A percentile compares a stretch with the other conserved stretches of the same genome.
Evolutionary conservation across 1,140 invertebrate genomes (phyloP).

Genomic region (Dysdera silvatica): DNA sequence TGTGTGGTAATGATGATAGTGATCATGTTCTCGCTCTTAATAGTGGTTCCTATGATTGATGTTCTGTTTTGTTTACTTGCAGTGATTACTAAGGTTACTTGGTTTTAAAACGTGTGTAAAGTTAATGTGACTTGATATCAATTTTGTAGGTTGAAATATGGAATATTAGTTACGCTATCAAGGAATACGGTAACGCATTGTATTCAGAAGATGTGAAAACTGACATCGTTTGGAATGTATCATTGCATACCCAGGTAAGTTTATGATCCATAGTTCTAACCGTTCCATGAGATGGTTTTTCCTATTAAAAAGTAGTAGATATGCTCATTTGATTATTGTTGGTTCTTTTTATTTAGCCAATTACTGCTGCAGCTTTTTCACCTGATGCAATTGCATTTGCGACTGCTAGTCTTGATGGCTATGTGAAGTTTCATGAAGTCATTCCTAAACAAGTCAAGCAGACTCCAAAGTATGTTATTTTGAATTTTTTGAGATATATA

Average conservation of each 20-base stretch:
- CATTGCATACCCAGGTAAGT: background rate
- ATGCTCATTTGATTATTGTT: slow-evolving; percentile 3
- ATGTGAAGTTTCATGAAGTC: slow-evolving; percentile 86
- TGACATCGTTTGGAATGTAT: slow-evolving; percentile 37
- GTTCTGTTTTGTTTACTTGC: too few relatives aligned
- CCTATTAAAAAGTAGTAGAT: background rate
- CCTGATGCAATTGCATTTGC: slow-evolving; percentile 87
- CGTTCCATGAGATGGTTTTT: background rate
- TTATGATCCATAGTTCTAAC: background rate
- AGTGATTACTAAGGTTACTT: too few relatives aligned
- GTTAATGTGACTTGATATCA: too few relatives aligned
- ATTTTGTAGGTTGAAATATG: slow-evolving; percentile 53
- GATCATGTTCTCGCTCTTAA: too few relatives aligned
- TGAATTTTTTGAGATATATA: background rate
- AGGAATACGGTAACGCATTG: slow-evolving; percentile 48
- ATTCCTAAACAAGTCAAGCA: slow-evolving; percentile 22
- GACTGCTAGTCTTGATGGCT: slow-evolving; percentile 74
- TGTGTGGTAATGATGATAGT: too few relatives aligned
- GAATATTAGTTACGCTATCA: slow-evolving; percentile 52
- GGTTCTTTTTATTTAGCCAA: slow-evolving; percentile 47
- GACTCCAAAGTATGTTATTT: slow-evolving; percentile 18
- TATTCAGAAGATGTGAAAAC: slow-evolving; percentile 47
- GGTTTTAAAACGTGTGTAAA: too few relatives aligned
- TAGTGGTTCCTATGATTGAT: too few relatives aligned
- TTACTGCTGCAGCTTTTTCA: slow-evolving; percentile 79